Percentiles rank a stretch among this genome's conserved stretches.
These are phyloP conservation scores for Myripristis jacobus DNA, from an alignment of 2,797 vertebrate species.

Conservation along the genomic window DNA sequence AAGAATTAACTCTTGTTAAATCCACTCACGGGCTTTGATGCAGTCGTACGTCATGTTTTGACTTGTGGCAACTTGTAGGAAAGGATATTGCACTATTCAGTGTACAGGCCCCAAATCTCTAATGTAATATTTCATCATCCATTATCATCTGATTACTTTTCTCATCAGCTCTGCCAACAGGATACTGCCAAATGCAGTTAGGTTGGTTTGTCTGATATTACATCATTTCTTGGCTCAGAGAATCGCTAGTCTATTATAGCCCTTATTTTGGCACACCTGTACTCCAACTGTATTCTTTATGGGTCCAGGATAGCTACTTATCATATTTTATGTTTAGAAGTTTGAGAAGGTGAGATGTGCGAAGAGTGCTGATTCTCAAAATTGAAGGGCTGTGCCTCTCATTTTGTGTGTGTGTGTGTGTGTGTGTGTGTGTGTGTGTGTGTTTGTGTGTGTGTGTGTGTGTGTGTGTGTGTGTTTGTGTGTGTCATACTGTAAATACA, in stretches of 20 bases:
- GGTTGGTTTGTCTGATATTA: slow-evolving; percentile 59
- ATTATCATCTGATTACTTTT: slow-evolving; percentile 69
- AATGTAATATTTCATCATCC: slow-evolving; percentile 67
- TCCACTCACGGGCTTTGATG: slow-evolving; percentile 7
- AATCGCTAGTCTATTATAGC: slow-evolving; percentile 46
- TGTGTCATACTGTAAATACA: too few species aligned
- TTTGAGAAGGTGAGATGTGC: slow-evolving; percentile 48
- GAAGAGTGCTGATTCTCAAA: slow-evolving; percentile 14
- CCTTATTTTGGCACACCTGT: slow-evolving; percentile 59
- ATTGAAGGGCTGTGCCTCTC: slow-evolving; percentile 35
- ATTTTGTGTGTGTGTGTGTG: too few species aligned
- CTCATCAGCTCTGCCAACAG: slow-evolving; percentile 63
- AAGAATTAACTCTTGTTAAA: slow-evolving; percentile 1
- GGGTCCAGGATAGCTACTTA: slow-evolving; percentile 41
- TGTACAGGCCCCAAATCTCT: slow-evolving; percentile 44
- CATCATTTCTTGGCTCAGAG: slow-evolving; percentile 65
- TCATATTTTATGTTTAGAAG: slow-evolving; percentile 43
- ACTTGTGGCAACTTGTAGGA: slow-evolving; percentile 33
- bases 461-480: neutral
- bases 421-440: too few species aligned
- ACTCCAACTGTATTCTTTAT: slow-evolving; percentile 43
- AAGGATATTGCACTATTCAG: slow-evolving; percentile 52
- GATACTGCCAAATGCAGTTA: slow-evolving; percentile 67
- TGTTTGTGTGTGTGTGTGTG: neutral
- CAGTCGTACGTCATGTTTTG: slow-evolving; percentile 26